Evolutionary conservation across 2,888 invertebrate genomes (phyloP).

Genomic region (Eilema griseolum): DNA sequence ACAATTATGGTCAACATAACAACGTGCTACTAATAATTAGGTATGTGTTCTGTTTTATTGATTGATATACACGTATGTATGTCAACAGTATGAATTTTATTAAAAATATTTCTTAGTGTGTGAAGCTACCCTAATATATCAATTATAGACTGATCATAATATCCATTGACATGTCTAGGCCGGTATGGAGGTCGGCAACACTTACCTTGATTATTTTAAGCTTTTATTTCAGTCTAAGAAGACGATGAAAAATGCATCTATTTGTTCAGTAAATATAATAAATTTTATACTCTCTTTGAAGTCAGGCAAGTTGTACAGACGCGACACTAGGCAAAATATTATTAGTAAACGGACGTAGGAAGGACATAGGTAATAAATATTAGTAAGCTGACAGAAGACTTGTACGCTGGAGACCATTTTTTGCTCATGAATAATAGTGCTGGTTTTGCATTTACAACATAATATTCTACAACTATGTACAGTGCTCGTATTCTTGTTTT

Average conservation of each 20-base stretch:
- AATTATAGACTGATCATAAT: slow-evolving; percentile 63
- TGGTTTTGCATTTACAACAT: not conserved
- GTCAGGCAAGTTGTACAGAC: slow-evolving; percentile 40
- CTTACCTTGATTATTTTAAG: slow-evolving; percentile 72
- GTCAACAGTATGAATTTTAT: too few species aligned
- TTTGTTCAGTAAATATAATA: slow-evolving; percentile 71
- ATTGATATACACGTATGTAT: too few species aligned
- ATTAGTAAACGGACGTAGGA: slow-evolving; percentile 26
- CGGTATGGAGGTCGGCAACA: slow-evolving; percentile 63
- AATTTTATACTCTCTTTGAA: slow-evolving; percentile 66
- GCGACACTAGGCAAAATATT: slow-evolving; percentile 42
- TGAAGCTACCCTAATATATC: slow-evolving; percentile 35
- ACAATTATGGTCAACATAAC: too few species aligned
- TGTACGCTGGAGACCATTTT: not conserved
- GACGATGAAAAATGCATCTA: slow-evolving; percentile 69
- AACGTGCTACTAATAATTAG: too few species aligned
- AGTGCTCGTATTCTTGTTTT: not conserved
- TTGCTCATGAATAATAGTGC: not conserved
- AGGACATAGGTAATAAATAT: not conserved
- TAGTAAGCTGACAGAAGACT: not conserved
- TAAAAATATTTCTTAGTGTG: too few species aligned
- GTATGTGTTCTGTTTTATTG: too few species aligned
- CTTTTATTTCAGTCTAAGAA: slow-evolving; percentile 61
- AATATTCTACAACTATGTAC: not conserved
- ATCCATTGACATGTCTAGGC: slow-evolving; percentile 72